phyloP scores from a whole-genome alignment of 2,797 vertebrate genomes.

The Coccyzus lansbergi region DNA sequence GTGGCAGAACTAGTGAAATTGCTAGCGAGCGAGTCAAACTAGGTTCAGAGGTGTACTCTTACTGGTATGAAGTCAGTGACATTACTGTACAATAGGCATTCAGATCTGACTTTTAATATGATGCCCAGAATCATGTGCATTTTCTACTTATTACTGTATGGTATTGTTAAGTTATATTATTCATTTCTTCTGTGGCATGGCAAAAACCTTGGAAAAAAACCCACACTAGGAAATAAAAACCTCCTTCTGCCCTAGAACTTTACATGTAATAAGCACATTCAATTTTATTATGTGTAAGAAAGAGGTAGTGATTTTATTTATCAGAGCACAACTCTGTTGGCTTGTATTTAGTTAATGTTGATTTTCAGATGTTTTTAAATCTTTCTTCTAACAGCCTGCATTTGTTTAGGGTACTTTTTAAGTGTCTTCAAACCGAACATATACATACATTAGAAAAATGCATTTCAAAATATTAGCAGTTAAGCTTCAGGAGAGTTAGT shows the following conservation, averaged over 20 bases:
- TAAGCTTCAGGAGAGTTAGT: not conserved
- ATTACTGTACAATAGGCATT: constrained; percentile 31
- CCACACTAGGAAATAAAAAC: not conserved
- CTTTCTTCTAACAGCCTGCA: not conserved
- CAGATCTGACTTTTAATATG: constrained; percentile 40
- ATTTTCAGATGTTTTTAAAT: not conserved
- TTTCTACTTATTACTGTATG: constrained; percentile 25
- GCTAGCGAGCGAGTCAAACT: constrained; percentile 65
- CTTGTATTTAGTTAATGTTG: not conserved
- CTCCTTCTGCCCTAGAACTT: not conserved
- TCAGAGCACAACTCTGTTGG: not conserved
- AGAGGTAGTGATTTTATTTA: not conserved
- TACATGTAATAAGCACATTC: not conserved
- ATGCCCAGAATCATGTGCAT: constrained; percentile 18
- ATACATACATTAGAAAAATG: not conserved
- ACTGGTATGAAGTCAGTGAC: constrained; percentile 62
- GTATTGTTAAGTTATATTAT: constrained; percentile 14
- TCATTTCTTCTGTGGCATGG: not conserved
- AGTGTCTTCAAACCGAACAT: not conserved
- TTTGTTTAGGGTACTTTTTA: not conserved
- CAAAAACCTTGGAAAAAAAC: not conserved
- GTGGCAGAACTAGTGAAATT: constrained; percentile 71
- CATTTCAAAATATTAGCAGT: not conserved
- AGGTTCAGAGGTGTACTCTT: constrained; percentile 56
- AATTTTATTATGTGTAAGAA: not conserved